phyloP scores from a whole-genome alignment of 2,888 invertebrate genomes.

The Rhingia rostrata region DNA sequence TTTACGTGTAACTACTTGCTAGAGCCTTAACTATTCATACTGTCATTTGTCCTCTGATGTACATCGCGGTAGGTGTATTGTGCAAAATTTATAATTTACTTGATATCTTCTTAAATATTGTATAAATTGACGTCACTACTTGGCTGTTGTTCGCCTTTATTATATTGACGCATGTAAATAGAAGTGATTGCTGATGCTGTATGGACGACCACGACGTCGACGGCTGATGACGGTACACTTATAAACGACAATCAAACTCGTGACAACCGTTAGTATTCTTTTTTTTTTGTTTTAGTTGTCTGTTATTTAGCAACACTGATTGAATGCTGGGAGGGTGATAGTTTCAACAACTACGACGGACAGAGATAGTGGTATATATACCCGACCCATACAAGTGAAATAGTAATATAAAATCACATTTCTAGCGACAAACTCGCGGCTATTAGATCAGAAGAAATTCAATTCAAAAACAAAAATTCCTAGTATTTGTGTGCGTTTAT shows the following conservation, averaged over 20 bases:
- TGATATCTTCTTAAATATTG: conserved; percentile 51
- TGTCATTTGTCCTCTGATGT: background rate
- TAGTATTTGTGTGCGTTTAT: conserved; percentile 21
- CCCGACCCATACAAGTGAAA: background rate
- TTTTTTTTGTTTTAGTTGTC: conserved; percentile 28
- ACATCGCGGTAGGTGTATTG: background rate
- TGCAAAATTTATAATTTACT: conserved; percentile 45
- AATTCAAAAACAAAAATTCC: conserved; percentile 27
- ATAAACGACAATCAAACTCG: conserved; percentile 50
- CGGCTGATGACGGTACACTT: conserved; percentile 30
- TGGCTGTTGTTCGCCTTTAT: conserved; percentile 38
- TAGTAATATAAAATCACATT: conserved; percentile 43
- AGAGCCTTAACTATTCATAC: conserved; percentile 21
- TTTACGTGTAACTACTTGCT: conserved; percentile 52
- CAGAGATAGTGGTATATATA: background rate
- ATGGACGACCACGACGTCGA: conserved; percentile 21
- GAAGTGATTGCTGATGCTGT: conserved; percentile 38
- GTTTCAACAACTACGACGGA: conserved; percentile 2
- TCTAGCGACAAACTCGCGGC: conserved; percentile 32
- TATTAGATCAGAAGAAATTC: conserved; percentile 59
- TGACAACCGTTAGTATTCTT: conserved; percentile 53
- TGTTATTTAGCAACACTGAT: conserved; percentile 39
- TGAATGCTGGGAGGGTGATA: conserved; percentile 19
- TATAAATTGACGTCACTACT: conserved; percentile 57
- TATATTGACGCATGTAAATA: conserved; percentile 66